phyloP scores from a whole-genome alignment of 2,113 vertebrate species.

The Chionis minor region DNA sequence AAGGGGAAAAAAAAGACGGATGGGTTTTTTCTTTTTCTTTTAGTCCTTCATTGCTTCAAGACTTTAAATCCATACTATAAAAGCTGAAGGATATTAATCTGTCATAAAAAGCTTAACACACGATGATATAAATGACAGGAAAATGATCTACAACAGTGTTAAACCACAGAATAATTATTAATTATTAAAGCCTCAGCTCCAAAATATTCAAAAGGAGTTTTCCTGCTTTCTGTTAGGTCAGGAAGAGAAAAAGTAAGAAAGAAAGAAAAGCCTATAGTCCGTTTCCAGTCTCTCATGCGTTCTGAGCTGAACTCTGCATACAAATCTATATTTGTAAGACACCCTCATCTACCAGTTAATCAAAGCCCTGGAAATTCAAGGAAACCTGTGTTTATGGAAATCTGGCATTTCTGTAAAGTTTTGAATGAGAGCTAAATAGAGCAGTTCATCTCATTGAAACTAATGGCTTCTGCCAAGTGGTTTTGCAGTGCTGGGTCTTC shows the following conservation, averaged over 20 bases:
- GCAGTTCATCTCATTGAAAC: conserved; percentile 86
- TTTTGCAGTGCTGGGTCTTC: conserved; percentile 86
- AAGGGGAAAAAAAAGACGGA: background rate
- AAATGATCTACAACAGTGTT: conserved; percentile 51
- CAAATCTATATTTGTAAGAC: conserved; percentile 78
- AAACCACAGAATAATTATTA: conserved; percentile 69
- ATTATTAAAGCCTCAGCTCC: conserved; percentile 54
- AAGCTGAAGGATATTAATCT: conserved; percentile 62
- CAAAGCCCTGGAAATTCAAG: conserved; percentile 82
- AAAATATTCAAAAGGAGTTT: conserved; percentile 50
- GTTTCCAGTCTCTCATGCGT: conserved; percentile 36
- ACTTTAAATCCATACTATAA: conserved; percentile 57
- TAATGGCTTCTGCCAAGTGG: conserved; percentile 85
- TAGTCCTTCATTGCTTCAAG: conserved; percentile 49
- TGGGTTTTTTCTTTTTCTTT: background rate
- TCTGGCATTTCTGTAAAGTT: conserved; percentile 82
- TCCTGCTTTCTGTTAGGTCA: conserved; percentile 52
- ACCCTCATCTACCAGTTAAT: conserved; percentile 80
- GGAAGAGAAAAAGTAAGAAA: conserved; percentile 55
- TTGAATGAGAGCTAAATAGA: conserved; percentile 85
- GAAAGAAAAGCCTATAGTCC: conserved; percentile 52
- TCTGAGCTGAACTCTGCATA: conserved; percentile 66
- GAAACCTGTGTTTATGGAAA: conserved; percentile 84
- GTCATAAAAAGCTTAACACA: conserved; percentile 64
- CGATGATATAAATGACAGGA: conserved; percentile 53